Conservation (phyloP, 2,888 invertebrate genomes). For the Chesias legatella region DNA sequence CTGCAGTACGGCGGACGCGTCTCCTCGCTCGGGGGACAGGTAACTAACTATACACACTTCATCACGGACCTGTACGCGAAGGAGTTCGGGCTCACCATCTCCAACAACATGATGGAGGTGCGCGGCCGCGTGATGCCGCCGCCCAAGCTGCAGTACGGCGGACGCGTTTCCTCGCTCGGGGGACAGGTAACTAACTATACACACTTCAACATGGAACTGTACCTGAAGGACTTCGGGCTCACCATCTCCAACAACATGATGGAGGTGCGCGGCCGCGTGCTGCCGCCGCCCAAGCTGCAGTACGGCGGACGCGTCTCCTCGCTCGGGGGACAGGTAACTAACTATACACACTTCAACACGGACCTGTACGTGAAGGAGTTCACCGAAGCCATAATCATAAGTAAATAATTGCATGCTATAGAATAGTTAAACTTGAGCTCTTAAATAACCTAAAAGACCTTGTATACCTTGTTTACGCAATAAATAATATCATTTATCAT, state of each 20-base stretch:
- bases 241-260: conserved; percentile 99
- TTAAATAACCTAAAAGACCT: too few relatives aligned
- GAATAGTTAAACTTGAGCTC: too few relatives aligned
- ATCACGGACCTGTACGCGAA: too few relatives aligned
- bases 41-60: conserved; percentile 54
- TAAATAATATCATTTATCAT: too few relatives aligned
- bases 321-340: conserved; percentile 88
- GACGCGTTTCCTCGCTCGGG: conserved; percentile 93
- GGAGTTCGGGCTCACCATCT: too few relatives aligned
- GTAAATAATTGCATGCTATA: too few relatives aligned
- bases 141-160: conserved; percentile 99
- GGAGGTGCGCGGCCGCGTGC: conserved; percentile 98
- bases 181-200: conserved; percentile 85
- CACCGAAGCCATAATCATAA: too few relatives aligned
- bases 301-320: conserved; percentile 98
- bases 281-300: conserved; percentile 98
- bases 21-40: conserved; percentile 92
- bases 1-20: conserved; percentile 99
- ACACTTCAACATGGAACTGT: too few relatives aligned
- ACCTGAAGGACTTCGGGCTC: conserved; percentile 98
- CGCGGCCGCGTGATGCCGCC: conserved; percentile 98
- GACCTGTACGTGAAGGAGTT: conserved; percentile 10
- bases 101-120: conserved; percentile 99
- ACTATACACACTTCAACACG: background rate
- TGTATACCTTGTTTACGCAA: too few relatives aligned